These are phyloP conservation scores for Chaenogobius annularis DNA, from an alignment of 2,113 vertebrate genomes.

Conservation along the genomic window DNA sequence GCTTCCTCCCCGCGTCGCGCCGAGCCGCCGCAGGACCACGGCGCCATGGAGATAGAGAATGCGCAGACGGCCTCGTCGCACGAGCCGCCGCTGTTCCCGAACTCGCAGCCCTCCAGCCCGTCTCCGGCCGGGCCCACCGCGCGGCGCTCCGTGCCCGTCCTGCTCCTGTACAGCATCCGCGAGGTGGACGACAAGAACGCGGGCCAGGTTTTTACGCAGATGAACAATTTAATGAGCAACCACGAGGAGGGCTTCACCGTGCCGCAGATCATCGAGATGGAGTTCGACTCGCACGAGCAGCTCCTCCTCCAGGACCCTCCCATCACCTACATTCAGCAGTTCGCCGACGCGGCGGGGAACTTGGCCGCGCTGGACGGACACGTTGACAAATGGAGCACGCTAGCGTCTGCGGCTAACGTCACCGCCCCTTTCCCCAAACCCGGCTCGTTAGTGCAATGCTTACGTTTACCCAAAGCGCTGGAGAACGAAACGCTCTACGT, in stretches of 20 bases:
- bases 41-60: conserved; percentile 96
- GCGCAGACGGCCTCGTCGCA: conserved; percentile 71
- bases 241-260: conserved; percentile 98
- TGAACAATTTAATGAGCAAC: conserved; percentile 98
- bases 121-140: conserved; percentile 72
- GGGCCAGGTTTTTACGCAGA: conserved; percentile 95
- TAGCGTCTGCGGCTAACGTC: conserved; percentile 64
- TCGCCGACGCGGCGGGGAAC: conserved; percentile 90
- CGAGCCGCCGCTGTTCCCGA: conserved; percentile 84
- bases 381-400: conserved; percentile 89
- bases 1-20: conserved; percentile 68
- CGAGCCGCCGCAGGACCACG: conserved; percentile 85
- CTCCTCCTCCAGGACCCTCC: conserved; percentile 96
- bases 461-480: conserved; percentile 92
- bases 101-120: conserved; percentile 74
- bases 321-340: conserved; percentile 98
- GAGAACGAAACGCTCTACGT: conserved; percentile 96
- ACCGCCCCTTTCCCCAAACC: conserved; percentile 81
- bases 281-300: conserved; percentile 96
- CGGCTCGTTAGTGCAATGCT: conserved; percentile 93
- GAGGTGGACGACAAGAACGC: conserved; percentile 96
- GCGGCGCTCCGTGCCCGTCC: conserved; percentile 92
- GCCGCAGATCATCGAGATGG: conserved; percentile 99
- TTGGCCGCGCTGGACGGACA: conserved; percentile 86
- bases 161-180: conserved; percentile 96